Conservation (phyloP, 2,888 invertebrate genomes). For the Heliconius aoede region DNA sequence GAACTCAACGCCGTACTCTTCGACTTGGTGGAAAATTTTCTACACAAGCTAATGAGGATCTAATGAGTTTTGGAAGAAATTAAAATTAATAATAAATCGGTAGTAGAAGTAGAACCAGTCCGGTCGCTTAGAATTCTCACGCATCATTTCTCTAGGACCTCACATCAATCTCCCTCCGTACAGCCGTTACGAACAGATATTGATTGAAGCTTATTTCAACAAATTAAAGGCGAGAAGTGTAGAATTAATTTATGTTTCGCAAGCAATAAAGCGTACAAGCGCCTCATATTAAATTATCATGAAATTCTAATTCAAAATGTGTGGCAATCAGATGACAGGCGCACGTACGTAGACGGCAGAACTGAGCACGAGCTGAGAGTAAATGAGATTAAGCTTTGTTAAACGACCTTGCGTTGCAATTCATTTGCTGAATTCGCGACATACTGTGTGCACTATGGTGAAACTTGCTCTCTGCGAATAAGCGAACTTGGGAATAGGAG, state of each 20-base stretch:
- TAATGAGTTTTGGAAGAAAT: too few relatives aligned
- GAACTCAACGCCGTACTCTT: too few relatives aligned
- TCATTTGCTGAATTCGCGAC: conserved; percentile 73
- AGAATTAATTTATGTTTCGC: conserved; percentile 59
- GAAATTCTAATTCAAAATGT: conserved; percentile 63
- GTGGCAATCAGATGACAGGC: conserved; percentile 60
- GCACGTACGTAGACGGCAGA: conserved; percentile 49
- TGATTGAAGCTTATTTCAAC: conserved; percentile 41
- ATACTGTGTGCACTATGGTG: conserved; percentile 55
- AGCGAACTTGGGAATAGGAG: too few relatives aligned
- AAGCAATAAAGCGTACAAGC: conserved; percentile 56
- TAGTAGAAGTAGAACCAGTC: conserved; percentile 2
- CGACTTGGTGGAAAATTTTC: neutral
- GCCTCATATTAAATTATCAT: conserved; percentile 65
- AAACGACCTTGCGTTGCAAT: conserved; percentile 78
- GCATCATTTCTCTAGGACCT: neutral
- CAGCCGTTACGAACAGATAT: conserved; percentile 8
- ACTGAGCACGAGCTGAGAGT: conserved; percentile 42
- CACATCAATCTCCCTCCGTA: neutral
- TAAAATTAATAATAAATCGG: neutral
- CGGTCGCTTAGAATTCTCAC: neutral
- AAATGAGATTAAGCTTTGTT: conserved; percentile 81
- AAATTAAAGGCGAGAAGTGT: conserved; percentile 47
- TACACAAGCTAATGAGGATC: neutral
- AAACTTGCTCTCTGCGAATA: conserved; percentile 64